Percentiles rank a stretch among this genome's conserved stretches.
These are phyloP conservation scores for Chrysoperla carnea DNA, from an alignment of 1,140 invertebrate species.

Conservation along the genomic window DNA sequence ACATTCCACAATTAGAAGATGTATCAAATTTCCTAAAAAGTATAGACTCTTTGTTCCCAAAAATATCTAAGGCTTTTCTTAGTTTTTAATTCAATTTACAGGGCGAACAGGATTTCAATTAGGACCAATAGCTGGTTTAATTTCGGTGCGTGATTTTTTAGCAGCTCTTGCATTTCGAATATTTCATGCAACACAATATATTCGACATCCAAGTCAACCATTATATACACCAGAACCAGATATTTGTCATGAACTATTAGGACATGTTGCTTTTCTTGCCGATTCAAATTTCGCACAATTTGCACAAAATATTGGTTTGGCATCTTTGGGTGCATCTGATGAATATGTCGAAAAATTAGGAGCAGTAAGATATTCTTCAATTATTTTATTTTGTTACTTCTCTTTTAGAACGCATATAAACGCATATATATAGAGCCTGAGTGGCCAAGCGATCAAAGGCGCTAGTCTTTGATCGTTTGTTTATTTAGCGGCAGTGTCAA, in stretches of 20 bases:
- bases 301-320: slow-evolving; percentile 92
- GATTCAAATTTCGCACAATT: slow-evolving; percentile 96
- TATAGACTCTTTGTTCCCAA: too few relatives aligned
- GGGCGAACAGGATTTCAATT: slow-evolving; percentile 94
- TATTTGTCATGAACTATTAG: slow-evolving; percentile 89
- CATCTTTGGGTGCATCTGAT: slow-evolving; percentile 91
- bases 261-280: slow-evolving; percentile 92
- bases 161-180: slow-evolving; percentile 95
- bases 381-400: not conserved
- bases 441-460: too few relatives aligned
- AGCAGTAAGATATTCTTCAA: slow-evolving; percentile 45
- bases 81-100: slow-evolving; percentile 9
- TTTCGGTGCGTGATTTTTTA: slow-evolving; percentile 94
- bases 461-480: too few relatives aligned
- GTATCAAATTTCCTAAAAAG: slow-evolving; percentile 87
- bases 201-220: slow-evolving; percentile 83
- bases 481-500: too few relatives aligned
- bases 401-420: not conserved
- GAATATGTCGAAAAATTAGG: slow-evolving; percentile 94
- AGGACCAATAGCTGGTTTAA: slow-evolving; percentile 87
- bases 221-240: slow-evolving; percentile 98
- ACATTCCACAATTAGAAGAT: slow-evolving; percentile 95
- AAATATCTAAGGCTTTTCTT: too few relatives aligned
- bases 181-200: slow-evolving; percentile 99
- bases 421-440: too few relatives aligned